A percentile compares a stretch with the other conserved stretches of the same genome.
Evolutionary conservation across 2,113 vertebrate genomes (phyloP).

Genomic region (Oenanthe melanoleuca): DNA sequence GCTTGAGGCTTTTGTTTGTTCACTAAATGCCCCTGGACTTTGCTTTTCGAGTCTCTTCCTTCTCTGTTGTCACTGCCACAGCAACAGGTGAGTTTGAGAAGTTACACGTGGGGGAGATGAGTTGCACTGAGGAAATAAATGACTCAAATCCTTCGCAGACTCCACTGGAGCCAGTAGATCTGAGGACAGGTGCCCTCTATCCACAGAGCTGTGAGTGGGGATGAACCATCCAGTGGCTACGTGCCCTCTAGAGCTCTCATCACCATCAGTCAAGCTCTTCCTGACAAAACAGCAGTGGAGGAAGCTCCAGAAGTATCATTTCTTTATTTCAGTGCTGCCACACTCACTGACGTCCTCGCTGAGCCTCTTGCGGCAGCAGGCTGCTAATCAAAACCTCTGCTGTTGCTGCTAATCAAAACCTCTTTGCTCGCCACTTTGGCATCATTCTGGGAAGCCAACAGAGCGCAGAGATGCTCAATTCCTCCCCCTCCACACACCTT

Average conservation of each 20-base stretch:
- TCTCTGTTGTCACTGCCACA: neutral
- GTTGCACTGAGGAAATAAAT: neutral
- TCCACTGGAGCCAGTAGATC: neutral
- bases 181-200: neutral
- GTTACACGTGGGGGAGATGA: neutral
- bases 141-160: neutral
- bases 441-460: conserved; percentile 24
- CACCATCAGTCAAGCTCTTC: neutral
- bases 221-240: neutral
- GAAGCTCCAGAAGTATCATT: neutral
- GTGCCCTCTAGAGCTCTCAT: neutral
- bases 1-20: neutral
- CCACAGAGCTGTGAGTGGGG: neutral
- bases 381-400: conserved; percentile 55
- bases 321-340: conserved; percentile 36
- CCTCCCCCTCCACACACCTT: conserved; percentile 65
- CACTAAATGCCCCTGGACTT: neutral
- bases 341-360: conserved; percentile 15
- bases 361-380: conserved; percentile 52
- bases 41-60: neutral
- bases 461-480: conserved; percentile 41
- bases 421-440: conserved; percentile 34
- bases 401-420: conserved; percentile 51
- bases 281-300: neutral
- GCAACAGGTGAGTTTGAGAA: neutral